Conservation (phyloP, 2,888 invertebrate species). For the Ornithoptera alexandrae region DNA sequence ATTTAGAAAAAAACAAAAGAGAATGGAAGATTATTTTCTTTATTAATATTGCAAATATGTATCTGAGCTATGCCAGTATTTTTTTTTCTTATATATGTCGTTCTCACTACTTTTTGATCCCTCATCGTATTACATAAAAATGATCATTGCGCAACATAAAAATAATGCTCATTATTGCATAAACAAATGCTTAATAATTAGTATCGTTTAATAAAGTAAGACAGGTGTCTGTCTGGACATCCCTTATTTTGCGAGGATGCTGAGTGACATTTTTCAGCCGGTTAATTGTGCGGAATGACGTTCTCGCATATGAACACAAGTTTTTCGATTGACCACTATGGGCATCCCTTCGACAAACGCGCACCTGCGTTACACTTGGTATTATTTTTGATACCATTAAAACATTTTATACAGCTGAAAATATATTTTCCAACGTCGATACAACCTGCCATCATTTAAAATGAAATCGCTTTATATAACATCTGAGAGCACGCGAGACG, state of each 20-base stretch:
- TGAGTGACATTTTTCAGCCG: conserved; percentile 69
- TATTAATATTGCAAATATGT: no score
- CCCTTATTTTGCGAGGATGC: conserved; percentile 63
- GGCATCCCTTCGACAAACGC: conserved; percentile 57
- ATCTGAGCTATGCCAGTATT: no score
- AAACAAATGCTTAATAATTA: conserved; percentile 34
- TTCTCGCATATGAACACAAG: conserved; percentile 56
- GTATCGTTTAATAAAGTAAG: conserved; percentile 44
- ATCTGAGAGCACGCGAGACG: not conserved
- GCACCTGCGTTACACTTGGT: conserved; percentile 54
- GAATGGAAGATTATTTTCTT: no score
- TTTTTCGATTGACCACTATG: conserved; percentile 60
- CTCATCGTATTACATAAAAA: conserved; percentile 14
- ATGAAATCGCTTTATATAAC: not conserved
- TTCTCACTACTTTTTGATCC: no score
- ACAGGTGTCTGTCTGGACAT: conserved; percentile 62
- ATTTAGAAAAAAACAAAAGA: no score
- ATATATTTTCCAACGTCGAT: conserved; percentile 34
- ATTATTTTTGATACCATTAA: conserved; percentile 36
- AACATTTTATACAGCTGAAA: conserved; percentile 33
- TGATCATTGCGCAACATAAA: conserved; percentile 18
- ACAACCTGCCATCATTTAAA: not conserved
- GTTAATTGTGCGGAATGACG: conserved; percentile 58
- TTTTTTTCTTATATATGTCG: no score
- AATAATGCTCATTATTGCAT: conserved; percentile 18